Evolutionary conservation across 2,888 invertebrate species (phyloP).

Genomic region (Anoplius nigerrimus): DNA sequence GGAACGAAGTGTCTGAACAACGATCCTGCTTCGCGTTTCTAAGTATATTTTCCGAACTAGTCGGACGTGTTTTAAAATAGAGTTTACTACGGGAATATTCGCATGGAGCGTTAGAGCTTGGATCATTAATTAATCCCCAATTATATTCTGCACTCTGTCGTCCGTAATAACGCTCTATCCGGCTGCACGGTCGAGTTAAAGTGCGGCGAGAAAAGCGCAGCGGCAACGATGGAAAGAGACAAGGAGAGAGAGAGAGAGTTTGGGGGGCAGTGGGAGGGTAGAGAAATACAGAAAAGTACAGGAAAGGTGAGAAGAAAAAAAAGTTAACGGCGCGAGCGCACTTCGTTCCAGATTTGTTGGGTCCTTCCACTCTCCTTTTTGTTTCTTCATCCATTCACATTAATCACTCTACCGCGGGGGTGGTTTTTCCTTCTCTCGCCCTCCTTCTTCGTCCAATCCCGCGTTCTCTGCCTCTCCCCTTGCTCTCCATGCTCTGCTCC

Average conservation of each 20-base stretch:
- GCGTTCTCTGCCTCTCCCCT: constrained; percentile 35
- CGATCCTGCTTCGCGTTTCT: too few species aligned
- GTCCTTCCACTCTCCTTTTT: constrained; percentile 22
- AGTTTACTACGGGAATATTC: too few species aligned
- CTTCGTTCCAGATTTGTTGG: constrained; percentile 38
- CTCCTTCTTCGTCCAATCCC: background rate
- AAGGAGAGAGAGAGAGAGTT: background rate
- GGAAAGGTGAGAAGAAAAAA: constrained; percentile 15
- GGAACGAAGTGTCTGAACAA: too few species aligned
- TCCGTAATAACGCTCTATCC: background rate
- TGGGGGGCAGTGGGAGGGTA: background rate
- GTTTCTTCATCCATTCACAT: constrained; percentile 51
- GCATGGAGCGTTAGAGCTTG: too few species aligned
- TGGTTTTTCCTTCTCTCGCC: background rate
- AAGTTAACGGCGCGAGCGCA: constrained; percentile 26
- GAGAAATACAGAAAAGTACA: background rate
- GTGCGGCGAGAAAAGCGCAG: too few species aligned
- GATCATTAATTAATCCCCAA: constrained; percentile 4
- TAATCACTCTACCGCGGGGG: constrained; percentile 45
- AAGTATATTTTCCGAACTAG: too few species aligned
- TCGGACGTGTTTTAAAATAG: too few species aligned
- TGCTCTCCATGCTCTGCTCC: constrained; percentile 48
- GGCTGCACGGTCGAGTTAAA: background rate
- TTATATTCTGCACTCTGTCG: background rate
- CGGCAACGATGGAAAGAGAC: too few species aligned